A percentile compares a stretch with the other conserved stretches of the same genome.
Conservation (phyloP, 1,140 invertebrate species). For the Caerostris extrusa region DNA sequence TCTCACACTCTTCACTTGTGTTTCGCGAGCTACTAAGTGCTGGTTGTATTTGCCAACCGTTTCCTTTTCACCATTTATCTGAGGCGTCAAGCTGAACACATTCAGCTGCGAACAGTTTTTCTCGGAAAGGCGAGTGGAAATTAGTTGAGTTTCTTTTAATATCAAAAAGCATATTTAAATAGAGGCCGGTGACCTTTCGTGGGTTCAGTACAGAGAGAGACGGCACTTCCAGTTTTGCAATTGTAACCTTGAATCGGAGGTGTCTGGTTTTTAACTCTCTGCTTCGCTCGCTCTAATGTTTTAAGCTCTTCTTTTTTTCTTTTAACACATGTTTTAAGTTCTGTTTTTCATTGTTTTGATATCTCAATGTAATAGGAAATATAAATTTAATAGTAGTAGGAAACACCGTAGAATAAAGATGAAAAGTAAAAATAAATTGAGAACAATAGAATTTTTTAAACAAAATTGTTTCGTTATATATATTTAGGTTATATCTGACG, state of each 20-base stretch:
- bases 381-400: too few species aligned
- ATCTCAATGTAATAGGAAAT: too few species aligned
- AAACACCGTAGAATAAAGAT: too few species aligned
- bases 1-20: neutral
- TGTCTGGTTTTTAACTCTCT: neutral
- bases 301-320: too few species aligned
- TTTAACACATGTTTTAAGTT: too few species aligned
- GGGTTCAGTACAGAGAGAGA: neutral
- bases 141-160: neutral
- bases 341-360: too few species aligned
- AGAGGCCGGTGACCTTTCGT: conserved; percentile 1
- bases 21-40: neutral
- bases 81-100: neutral
- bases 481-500: too few species aligned
- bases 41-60: neutral
- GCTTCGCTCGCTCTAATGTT: neutral
- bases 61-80: neutral
- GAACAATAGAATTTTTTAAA: too few species aligned
- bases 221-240: neutral
- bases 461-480: too few species aligned
- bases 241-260: conserved; percentile 26
- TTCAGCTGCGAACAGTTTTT: neutral
- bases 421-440: too few species aligned
- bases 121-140: neutral
- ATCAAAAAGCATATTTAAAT: conserved; percentile 5